A percentile compares a stretch with the other conserved stretches of the same genome.
phyloP scores from a whole-genome alignment of 2,888 invertebrate genomes.

The Agriopis leucophaearia region DNA sequence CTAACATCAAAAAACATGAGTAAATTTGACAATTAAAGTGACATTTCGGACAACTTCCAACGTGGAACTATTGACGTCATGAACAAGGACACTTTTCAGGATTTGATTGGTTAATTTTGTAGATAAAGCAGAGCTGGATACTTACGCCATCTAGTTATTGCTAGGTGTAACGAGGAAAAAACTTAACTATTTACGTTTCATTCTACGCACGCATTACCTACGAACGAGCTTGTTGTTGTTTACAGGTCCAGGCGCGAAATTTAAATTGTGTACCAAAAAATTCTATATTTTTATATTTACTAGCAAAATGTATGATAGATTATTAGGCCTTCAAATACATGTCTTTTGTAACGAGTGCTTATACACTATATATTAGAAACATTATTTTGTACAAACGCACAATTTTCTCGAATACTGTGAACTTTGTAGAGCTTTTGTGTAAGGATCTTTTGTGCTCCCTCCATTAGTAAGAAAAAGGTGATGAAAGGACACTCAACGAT shows the following conservation, averaged over 20 bases:
- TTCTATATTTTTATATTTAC: too few species aligned
- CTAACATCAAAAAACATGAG: slow-evolving; percentile 55
- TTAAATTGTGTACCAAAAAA: background rate
- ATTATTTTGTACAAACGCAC: background rate
- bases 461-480: slow-evolving; percentile 54
- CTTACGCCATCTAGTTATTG: slow-evolving; percentile 65
- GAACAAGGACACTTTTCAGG: slow-evolving; percentile 72
- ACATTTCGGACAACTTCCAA: slow-evolving; percentile 85
- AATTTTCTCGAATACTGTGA: slow-evolving; percentile 50
- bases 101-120: slow-evolving; percentile 72
- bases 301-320: background rate
- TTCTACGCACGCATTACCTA: slow-evolving; percentile 38
- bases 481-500: slow-evolving; percentile 47
- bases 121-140: slow-evolving; percentile 61
- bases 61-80: slow-evolving; percentile 90
- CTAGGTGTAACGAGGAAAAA: slow-evolving; percentile 1
- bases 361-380: too few species aligned
- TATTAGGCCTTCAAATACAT: too few species aligned
- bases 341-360: too few species aligned
- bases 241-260: background rate
- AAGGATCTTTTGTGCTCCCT: slow-evolving; percentile 48
- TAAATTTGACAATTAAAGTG: slow-evolving; percentile 53
- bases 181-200: slow-evolving; percentile 35
- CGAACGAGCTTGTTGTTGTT: background rate
- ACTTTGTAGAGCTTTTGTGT: slow-evolving; percentile 39